Evolutionary conservation across 1,140 invertebrate genomes (phyloP), one percentile per base, ranked within the genome.

Genomic region (Nasonia vitripennis): DNA sequence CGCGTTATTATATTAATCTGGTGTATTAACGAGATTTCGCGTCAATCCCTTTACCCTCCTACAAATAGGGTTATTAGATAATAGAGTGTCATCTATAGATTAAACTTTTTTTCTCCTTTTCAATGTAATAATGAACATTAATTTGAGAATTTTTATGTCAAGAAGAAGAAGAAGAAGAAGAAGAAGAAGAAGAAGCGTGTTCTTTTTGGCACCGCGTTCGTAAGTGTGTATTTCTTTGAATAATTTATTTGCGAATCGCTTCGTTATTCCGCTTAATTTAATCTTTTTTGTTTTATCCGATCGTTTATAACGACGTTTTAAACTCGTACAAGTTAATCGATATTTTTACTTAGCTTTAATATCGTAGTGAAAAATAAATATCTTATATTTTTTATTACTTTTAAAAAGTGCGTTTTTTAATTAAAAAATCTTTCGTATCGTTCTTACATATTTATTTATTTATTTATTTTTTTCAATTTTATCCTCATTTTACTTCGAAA

Each of bases 291-390:
- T 68, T 27, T 68, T 77, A 10, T 48, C 17, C 9, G 20, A n/a
- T 2, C 37, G 5, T 34, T 14, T 80, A 62, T 51, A 85, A 81
- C 48, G 70, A 48, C 68, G n/a, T 70, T 31, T 84, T 71, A 74
- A 80, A 81, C 78, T 85, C 71, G 41, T 75, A 85, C 71, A 68
- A 48, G 51, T 67, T 80, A 85, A 27, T 85, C 10, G 78, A 75
- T 80, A 85, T 81, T 12, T 12, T 81, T 85, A 41, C 75, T 84
- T 84, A 80, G n/a, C 45, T 41, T 85, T 85, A 81, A 81, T 75
- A 81, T 81, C 34, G 34, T 78, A 81, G 84, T 85, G 73, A 81
- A 85, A 81, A 85, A 85, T 85, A 85, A 85, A 85, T 81, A 81
- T 85, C 37, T 85, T 17, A 68, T 85, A 81, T 37, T 85, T 31